Conservation (phyloP, 2,888 invertebrate genomes). For the Pheosia gnoma region DNA sequence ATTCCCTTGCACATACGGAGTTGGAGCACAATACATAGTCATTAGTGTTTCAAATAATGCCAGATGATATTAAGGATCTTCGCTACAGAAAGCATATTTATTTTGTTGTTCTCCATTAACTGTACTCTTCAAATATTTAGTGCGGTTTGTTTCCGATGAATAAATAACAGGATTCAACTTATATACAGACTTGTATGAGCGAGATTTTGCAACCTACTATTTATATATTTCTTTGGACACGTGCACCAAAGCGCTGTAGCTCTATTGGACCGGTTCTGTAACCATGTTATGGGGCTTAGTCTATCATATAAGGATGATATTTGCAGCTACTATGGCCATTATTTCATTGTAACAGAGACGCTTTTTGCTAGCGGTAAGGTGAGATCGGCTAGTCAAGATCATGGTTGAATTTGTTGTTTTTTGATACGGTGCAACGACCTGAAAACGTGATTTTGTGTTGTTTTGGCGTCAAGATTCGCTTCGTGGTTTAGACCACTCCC, state of each 20-base stretch:
- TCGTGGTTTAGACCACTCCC: neutral
- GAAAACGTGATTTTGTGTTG: constrained; percentile 16
- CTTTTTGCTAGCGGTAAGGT: constrained; percentile 12
- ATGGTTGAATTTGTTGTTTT: constrained; percentile 28
- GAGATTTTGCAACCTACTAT: no score
- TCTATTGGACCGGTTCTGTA: constrained; percentile 58
- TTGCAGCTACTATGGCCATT: constrained; percentile 19
- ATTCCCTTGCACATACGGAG: no score
- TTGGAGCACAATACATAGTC: no score
- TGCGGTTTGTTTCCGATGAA: no score
- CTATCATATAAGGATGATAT: constrained; percentile 21
- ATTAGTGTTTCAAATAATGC: no score
- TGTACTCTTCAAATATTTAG: no score
- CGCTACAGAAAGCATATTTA: no score
- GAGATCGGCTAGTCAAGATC: constrained; percentile 10
- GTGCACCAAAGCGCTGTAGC: constrained; percentile 25
- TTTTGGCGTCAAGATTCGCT: constrained; percentile 16
- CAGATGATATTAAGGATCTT: no score
- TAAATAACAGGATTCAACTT: neutral
- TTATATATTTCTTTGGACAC: constrained; percentile 14
- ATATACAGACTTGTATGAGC: no score
- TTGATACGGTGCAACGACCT: constrained; percentile 32
- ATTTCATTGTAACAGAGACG: constrained; percentile 21
- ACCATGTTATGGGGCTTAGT: constrained; percentile 54
- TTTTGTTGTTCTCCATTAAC: no score